A percentile compares a stretch with the other conserved stretches of the same genome.
These are phyloP conservation scores for Gastracanthus pulcherrimus DNA, from an alignment of 2,888 invertebrate species.

Conservation along the genomic window DNA sequence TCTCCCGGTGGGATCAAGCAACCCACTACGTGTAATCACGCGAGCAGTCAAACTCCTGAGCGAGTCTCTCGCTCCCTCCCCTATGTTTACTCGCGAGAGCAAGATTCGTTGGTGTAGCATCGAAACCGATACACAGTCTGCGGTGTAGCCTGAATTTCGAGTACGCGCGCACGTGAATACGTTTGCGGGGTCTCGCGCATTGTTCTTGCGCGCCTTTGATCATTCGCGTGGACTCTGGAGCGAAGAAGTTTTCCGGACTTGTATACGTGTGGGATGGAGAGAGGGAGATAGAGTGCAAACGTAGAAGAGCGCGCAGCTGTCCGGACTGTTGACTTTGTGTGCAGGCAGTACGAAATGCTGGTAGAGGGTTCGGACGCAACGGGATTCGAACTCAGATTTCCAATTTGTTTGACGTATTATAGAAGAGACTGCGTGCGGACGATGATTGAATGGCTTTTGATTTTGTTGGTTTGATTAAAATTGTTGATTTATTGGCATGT, in stretches of 20 bases:
- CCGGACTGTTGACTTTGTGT: too few relatives aligned
- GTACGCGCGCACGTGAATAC: constrained; percentile 33
- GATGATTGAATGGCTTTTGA: too few relatives aligned
- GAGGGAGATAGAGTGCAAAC: too few relatives aligned
- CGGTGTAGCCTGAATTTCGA: constrained; percentile 47
- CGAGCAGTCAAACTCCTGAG: constrained; percentile 8
- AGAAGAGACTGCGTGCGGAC: too few relatives aligned
- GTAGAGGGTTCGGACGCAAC: too few relatives aligned
- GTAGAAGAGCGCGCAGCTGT: too few relatives aligned
- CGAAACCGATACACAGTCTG: background rate
- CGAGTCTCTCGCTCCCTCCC: background rate
- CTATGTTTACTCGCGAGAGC: background rate
- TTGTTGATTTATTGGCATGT: too few relatives aligned
- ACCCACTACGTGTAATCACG: constrained; percentile 2
- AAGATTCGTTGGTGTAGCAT: background rate
- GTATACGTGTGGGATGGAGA: too few relatives aligned
- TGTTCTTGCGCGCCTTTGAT: constrained; percentile 66
- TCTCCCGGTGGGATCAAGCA: background rate
- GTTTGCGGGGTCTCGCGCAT: constrained; percentile 62
- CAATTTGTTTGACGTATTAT: constrained; percentile 25
- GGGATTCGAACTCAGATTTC: constrained; percentile 13
- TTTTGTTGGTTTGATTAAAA: too few relatives aligned
- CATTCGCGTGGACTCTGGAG: constrained; percentile 22
- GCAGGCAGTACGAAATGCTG: too few relatives aligned
- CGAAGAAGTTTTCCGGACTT: background rate